A percentile compares a stretch with the other conserved stretches of the same genome.
These are phyloP conservation scores for Melanotaenia duboulayi DNA, from an alignment of 2,113 vertebrate genomes.

Conservation along the genomic window DNA sequence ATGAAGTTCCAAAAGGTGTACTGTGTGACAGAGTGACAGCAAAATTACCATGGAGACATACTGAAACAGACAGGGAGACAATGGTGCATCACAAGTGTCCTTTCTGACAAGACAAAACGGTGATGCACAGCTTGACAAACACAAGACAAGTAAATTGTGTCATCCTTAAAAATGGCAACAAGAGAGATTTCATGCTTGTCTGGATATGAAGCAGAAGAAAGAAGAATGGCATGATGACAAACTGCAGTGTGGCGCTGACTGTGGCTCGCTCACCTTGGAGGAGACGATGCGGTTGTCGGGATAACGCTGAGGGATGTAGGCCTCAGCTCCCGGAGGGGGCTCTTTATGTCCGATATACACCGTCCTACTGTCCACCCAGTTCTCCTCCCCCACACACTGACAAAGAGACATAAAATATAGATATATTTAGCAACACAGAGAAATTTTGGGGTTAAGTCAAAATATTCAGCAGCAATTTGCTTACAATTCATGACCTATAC, in stretches of 20 bases:
- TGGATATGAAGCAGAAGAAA: slow-evolving; percentile 22
- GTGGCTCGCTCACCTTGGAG: slow-evolving; percentile 87
- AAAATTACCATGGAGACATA: slow-evolving; percentile 10
- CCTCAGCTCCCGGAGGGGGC: slow-evolving; percentile 91
- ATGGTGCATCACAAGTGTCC: slow-evolving; percentile 2
- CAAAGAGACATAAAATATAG: slow-evolving; percentile 31
- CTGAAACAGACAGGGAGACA: slow-evolving; percentile 3
- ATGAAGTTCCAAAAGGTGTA: slow-evolving; percentile 99
- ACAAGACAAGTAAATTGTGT: slow-evolving; percentile 25
- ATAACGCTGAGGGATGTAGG: slow-evolving; percentile 95
- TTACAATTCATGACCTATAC: slow-evolving; percentile 6
- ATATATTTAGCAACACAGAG: slow-evolving; percentile 46
- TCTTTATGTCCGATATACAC: slow-evolving; percentile 95
- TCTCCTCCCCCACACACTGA: slow-evolving; percentile 96
- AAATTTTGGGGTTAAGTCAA: slow-evolving; percentile 25
- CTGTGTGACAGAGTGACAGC: slow-evolving; percentile 73
- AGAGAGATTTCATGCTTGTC: slow-evolving; percentile 47
- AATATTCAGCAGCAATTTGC: neutral
- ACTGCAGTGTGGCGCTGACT: slow-evolving; percentile 6
- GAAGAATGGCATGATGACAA: slow-evolving; percentile 7
- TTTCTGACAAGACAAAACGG: slow-evolving; percentile 9
- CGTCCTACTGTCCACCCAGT: slow-evolving; percentile 95
- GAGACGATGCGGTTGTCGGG: slow-evolving; percentile 97
- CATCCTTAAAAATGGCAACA: slow-evolving; percentile 40
- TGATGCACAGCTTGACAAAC: slow-evolving; percentile 17